Conservation (phyloP, 2,888 invertebrate genomes). For the Coelinius sp. region DNA sequence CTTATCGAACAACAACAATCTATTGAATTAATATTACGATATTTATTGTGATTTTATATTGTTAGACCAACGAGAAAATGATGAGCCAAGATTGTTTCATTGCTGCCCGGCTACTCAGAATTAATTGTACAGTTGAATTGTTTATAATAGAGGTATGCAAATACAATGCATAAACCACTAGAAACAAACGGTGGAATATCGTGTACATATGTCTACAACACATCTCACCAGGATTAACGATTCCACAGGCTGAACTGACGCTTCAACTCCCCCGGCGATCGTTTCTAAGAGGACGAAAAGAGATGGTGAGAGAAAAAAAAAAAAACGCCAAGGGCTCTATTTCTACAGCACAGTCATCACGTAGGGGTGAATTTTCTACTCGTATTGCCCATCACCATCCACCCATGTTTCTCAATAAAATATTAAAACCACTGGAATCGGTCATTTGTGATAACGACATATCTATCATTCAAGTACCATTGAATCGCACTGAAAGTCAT, state of each 20-base stretch:
- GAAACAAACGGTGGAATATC: slow-evolving; percentile 20
- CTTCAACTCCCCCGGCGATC: slow-evolving; percentile 40
- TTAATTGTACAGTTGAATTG: neutral
- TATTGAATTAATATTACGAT: too few relatives aligned
- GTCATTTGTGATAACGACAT: slow-evolving; percentile 37
- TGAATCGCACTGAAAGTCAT: neutral
- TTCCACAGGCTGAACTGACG: slow-evolving; percentile 42
- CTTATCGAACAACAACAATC: too few relatives aligned
- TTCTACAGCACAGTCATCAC: neutral
- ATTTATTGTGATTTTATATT: too few relatives aligned
- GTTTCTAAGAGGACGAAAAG: slow-evolving; percentile 34
- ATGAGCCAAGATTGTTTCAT: too few relatives aligned
- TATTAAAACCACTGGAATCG: slow-evolving; percentile 45
- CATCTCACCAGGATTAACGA: slow-evolving; percentile 47
- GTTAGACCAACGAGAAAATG: too few relatives aligned
- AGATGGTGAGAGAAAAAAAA: neutral
- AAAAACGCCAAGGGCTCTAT: neutral
- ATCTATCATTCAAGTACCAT: neutral
- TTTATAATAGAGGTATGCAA: neutral
- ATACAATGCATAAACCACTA: slow-evolving; percentile 29
- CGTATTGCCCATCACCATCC: neutral
- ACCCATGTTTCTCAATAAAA: slow-evolving; percentile 34
- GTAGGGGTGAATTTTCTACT: neutral
- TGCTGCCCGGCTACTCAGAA: too few relatives aligned
- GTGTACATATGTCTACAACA: slow-evolving; percentile 27